Evolutionary conservation across 2,797 vertebrate genomes (phyloP), one percentile per base, ranked within the genome.

Genomic region (Danio tinwini): DNA sequence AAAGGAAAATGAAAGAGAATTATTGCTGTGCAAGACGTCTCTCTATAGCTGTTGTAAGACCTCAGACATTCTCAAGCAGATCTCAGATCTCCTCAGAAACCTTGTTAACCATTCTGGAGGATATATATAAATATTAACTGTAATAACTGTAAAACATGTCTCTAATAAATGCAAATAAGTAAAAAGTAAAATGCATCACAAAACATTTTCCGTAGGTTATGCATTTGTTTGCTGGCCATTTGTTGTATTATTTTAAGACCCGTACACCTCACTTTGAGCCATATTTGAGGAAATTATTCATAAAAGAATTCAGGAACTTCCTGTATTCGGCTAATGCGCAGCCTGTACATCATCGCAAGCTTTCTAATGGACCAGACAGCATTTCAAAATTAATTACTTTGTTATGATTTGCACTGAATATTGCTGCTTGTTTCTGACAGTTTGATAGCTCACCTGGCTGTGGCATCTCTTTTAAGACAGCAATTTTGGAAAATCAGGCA

Each of bases 1-100:
- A 70, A 50, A 61, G 55, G 13, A 61, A 70, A 78, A 78, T 70
- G 39, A 78, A 78, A 71, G 47, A 63, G 67, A 78, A 71, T 71
- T 78, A 62, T 71, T 53, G 62, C 56, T 52, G 56, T 37, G 21
- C 56, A 70, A 62, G 67, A 70, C 67, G 44, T 62, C 58, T 42
- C 76, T 71, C 45, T 70, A 70, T 45, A 16, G n/a, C 58, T 62
- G 76, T 69, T 68, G 63, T 77, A 68, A 77, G 64, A 77, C 64
- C 64, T 56, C 42, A 76, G 63, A 56, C 63, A n/a, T 70, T 37
- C 47, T 78, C 37, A 6, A 52, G 67, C 45, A 78, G 67, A 61
- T 77, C 53, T 53, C 49, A 70, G 55, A 68, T 71, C 39, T 78
- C 58, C 65, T 19, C 45, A 21, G 55, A 78, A 62, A 37, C n/a